Evolutionary conservation across 2,113 vertebrate genomes (phyloP), one percentile per base, ranked within the genome.

Genomic region (Chaetodon trifascialis): DNA sequence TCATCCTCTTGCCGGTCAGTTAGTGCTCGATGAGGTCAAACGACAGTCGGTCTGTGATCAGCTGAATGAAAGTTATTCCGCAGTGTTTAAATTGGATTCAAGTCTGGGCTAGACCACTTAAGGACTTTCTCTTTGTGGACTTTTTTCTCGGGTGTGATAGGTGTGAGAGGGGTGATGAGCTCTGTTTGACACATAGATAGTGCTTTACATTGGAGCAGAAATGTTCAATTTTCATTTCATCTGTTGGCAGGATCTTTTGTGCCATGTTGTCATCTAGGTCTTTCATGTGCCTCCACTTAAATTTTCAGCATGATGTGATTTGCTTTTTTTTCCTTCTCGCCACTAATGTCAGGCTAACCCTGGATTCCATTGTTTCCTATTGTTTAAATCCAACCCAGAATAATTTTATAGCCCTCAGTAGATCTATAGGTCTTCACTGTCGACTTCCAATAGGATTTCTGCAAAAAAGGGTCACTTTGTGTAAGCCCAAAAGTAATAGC

Each of bases 221-320:
- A 56, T 69, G 49, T 84, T 76, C 51, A 25, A 59, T 79, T 85
- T 82, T 55, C 49, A 68, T 78, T 73, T 82, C 49, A 76, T 75
- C 23, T 46, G 36, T 76, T 51, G 34, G n/a, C 25, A 75, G 9
- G 46, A 30, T 55, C 46, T 73, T 76, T 56, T 73, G 8, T 55
- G 25, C 51, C 42, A 73, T n/a, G 12, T 40, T 73, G 30, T 30
- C 30, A 30, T 30, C 21, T 11, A 1, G 36, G 19, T 70, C 47
- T 54, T 73, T 74, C 11, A 36, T 65, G 51, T 75, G 36, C 44
- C 44, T 65, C 40, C 21, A 82, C 79, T 72, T 11, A 79, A 30
- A 63, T 21, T 34, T 44, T n/a, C 49, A 47, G 14, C 11, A 10
- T 30, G 30, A 55, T 51, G 7, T 38, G 56, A 75, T 68, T 3